Base-by-base conservation (phyloP, 2,113 vertebrate species). In the Panurus biarmicus region DNA sequence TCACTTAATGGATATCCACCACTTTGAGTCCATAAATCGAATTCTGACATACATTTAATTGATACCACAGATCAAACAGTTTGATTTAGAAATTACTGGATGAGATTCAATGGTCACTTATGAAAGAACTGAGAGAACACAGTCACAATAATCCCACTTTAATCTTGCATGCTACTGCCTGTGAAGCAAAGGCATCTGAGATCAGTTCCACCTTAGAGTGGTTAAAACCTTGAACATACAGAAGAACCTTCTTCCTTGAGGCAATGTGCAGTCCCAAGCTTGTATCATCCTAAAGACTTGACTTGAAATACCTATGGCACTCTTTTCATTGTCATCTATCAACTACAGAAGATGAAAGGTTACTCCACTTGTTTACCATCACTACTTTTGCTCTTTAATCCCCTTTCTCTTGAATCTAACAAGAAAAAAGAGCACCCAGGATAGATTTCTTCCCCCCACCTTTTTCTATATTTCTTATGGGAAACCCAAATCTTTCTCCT, bases 151-250 rank as follows among this genome's bases (percentile, higher is more conserved):
- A 72, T 42, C 28, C n/a, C 42, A 69, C 26, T 50, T 42, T 18
- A 57, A 54, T 38, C 42, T 62, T 35, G 21, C 36, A 54, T 18
- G 17, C 58, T 80, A 33, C 69, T 90, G 90, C 73, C 76, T 90
- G 65, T 84, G 86, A 92, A 94, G 42, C 76, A 94, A 80, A 95
- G n/a, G 40, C 60, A 78, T n/a, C 67, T 72, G 83, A 81, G 18
- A n/a, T 42, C 7, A n/a, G 11, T 74, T 86, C n/a, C 11, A 72
- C 66, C 31, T 87, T 60, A 33, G 28, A 64, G 31, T 36, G 28
- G 20, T 38, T n/a, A 44, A 71, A 51, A 53, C 40, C 35, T 77
- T 47, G 16, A 86, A 16, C 13, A 42, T 11, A 28, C 4, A 76
- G 28, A 9, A 81, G 21, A 61, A 36, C 33, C 18, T 24, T 71